Percentiles rank a stretch among this genome's conserved stretches.
Conservation (phyloP, 1,140 invertebrate species). For the Mercenaria mercenaria region DNA sequence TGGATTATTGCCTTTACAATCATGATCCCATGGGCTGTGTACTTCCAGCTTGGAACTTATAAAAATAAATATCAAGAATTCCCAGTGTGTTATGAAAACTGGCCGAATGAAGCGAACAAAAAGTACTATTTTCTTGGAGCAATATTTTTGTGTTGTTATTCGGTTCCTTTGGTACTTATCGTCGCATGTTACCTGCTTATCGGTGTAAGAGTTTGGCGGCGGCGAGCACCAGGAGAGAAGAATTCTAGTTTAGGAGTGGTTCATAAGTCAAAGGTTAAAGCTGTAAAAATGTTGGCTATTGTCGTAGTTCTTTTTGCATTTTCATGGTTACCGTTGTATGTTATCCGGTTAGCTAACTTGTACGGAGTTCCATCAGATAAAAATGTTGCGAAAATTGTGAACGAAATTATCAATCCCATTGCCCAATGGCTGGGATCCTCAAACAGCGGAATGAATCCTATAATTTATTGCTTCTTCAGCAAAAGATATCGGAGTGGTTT, state of each 20-base stretch:
- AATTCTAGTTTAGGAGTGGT: slow-evolving; percentile 78
- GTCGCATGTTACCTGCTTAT: slow-evolving; percentile 97
- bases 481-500: slow-evolving; percentile 89
- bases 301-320: slow-evolving; percentile 97
- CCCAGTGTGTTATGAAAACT: slow-evolving; percentile 73
- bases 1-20: slow-evolving; percentile 95
- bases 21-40: slow-evolving; percentile 95
- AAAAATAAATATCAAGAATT: slow-evolving; percentile 32
- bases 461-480: slow-evolving; percentile 99
- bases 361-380: slow-evolving; percentile 82
- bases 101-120: slow-evolving; percentile 88
- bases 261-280: slow-evolving; percentile 87
- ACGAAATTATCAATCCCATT: slow-evolving; percentile 93
- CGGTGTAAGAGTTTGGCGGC: slow-evolving; percentile 95
- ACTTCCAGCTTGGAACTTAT: slow-evolving; percentile 89
- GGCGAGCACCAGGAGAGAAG: slow-evolving; percentile 91
- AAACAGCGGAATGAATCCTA: slow-evolving; percentile 99
- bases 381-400: slow-evolving; percentile 90
- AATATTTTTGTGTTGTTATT: slow-evolving; percentile 96
- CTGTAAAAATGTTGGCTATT: slow-evolving; percentile 98
- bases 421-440: slow-evolving; percentile 98
- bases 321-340: slow-evolving; percentile 98
- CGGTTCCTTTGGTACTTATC: slow-evolving; percentile 96
- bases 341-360: slow-evolving; percentile 75
- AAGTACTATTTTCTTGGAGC: slow-evolving; percentile 95